phyloP scores from a whole-genome alignment of 2,113 vertebrate genomes.

The Antechinus stuartii region DNA sequence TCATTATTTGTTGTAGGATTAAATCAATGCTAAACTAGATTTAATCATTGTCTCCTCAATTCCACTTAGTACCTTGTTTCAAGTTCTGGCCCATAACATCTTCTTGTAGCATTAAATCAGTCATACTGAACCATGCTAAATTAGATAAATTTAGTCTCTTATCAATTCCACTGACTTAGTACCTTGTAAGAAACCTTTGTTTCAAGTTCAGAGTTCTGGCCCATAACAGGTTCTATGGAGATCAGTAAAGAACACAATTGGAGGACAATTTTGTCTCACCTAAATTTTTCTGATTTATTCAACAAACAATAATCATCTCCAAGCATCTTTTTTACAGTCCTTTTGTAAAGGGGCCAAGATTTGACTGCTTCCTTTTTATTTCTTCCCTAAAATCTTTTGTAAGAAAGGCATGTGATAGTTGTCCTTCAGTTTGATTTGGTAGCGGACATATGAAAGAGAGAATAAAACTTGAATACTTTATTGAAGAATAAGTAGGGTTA shows the following conservation, averaged over 20 bases:
- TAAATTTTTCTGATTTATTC: background rate
- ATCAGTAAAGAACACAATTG: background rate
- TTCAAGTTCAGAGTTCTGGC: too few relatives aligned
- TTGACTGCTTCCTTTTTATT: background rate
- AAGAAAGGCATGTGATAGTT: background rate
- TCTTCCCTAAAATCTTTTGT: background rate
- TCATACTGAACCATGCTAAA: too few relatives aligned
- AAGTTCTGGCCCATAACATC: too few relatives aligned
- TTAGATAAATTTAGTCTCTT: too few relatives aligned
- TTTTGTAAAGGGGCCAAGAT: background rate
- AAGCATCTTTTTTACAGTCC: background rate
- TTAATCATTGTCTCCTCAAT: too few relatives aligned
- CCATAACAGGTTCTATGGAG: background rate
- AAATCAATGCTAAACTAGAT: too few relatives aligned
- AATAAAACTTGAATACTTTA: background rate
- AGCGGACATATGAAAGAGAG: background rate
- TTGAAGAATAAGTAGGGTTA: background rate
- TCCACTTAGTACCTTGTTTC: too few relatives aligned
- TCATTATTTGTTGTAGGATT: too few relatives aligned
- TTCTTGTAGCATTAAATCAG: too few relatives aligned
- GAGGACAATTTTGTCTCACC: background rate
- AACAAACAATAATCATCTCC: background rate
- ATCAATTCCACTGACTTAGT: too few relatives aligned
- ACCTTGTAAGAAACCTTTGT: too few relatives aligned
- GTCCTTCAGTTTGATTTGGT: background rate